A percentile compares a stretch with the other conserved stretches of the same genome.
These are phyloP conservation scores for Scomber japonicus DNA, from an alignment of 2,113 vertebrate species.

Conservation along the genomic window DNA sequence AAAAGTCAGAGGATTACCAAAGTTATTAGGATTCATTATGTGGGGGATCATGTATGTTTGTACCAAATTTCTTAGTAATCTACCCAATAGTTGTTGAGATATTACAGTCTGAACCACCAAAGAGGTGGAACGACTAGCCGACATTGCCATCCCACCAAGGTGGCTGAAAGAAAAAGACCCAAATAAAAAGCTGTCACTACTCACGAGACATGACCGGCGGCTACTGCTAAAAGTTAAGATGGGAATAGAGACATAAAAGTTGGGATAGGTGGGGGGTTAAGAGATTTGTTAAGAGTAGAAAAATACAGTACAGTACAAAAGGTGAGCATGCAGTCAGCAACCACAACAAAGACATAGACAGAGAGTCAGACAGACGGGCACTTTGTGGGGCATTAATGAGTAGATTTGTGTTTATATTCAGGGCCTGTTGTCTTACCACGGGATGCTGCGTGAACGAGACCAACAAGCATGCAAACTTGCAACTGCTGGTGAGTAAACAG, in stretches of 20 bases:
- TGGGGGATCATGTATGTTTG: too few species aligned
- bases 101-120: background rate
- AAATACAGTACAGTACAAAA: background rate
- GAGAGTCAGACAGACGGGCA: background rate
- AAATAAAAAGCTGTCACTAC: background rate
- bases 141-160: background rate
- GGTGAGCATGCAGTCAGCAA: constrained; percentile 22
- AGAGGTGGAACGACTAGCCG: background rate
- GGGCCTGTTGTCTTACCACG: constrained; percentile 14
- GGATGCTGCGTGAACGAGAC: constrained; percentile 53
- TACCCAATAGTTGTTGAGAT: background rate
- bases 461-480: constrained; percentile 39
- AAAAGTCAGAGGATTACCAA: too few species aligned
- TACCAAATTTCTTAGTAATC: background rate
- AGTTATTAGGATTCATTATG: too few species aligned
- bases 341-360: constrained; percentile 19
- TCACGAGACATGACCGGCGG: background rate
- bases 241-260: too few species aligned
- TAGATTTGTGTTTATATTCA: constrained; percentile 25
- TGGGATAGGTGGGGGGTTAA: background rate
- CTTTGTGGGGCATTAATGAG: constrained; percentile 26
- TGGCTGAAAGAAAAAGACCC: background rate
- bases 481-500: constrained; percentile 72
- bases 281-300: constrained; percentile 4
- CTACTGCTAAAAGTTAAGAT: background rate